Conservation (phyloP, 2,888 invertebrate species). For the Julus scanicus region DNA sequence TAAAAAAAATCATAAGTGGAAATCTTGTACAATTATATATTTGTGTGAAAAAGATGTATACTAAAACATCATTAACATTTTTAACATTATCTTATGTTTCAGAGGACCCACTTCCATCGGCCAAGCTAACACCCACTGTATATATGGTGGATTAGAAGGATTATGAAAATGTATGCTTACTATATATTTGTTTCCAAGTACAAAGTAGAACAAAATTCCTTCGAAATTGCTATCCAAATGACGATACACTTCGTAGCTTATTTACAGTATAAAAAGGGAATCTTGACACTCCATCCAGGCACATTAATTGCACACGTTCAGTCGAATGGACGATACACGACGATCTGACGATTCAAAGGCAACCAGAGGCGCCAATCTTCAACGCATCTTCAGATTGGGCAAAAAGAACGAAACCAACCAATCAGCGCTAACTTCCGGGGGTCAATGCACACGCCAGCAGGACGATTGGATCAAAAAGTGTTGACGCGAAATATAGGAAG, state of each 20-base stretch:
- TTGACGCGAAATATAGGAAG: neutral
- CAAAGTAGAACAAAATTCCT: neutral
- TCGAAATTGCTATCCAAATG: neutral
- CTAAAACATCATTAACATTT: too few species aligned
- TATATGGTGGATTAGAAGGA: too few species aligned
- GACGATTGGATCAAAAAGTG: neutral
- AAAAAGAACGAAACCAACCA: neutral
- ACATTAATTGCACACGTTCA: neutral
- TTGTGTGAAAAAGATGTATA: too few species aligned
- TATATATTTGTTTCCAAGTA: neutral
- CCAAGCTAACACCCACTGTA: too few species aligned
- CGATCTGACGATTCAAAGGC: conserved; percentile 37
- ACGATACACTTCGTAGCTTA: neutral
- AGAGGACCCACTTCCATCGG: too few species aligned
- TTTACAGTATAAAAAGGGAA: conserved; percentile 15
- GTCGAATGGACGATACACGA: neutral
- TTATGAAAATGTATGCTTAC: neutral
- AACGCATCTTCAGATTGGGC: conserved; percentile 20
- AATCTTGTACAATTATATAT: too few species aligned
- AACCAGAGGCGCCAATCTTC: conserved; percentile 21
- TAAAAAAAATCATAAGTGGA: too few species aligned
- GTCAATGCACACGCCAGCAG: neutral
- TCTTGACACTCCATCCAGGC: neutral
- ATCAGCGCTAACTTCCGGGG: neutral
- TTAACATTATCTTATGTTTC: too few species aligned